A percentile compares a stretch with the other conserved stretches of the same genome.
Conservation (phyloP, 2,888 invertebrate genomes). For the Hylaea fasciaria region DNA sequence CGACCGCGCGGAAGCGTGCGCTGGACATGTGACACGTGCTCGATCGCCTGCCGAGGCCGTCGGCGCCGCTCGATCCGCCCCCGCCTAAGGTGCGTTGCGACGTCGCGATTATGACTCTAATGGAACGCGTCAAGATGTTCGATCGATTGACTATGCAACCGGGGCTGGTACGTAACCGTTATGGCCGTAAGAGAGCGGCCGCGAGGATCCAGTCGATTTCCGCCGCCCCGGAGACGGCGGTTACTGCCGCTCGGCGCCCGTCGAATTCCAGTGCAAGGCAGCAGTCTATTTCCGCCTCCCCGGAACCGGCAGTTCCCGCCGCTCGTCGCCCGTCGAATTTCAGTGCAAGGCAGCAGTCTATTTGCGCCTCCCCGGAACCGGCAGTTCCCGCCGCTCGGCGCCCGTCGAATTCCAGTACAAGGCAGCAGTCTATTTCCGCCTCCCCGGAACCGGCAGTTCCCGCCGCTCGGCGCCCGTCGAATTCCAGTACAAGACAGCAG, state of each 20-base stretch:
- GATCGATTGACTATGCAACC: no score
- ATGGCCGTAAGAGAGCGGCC: no score
- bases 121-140: background rate
- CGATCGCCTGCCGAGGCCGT: background rate
- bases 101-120: background rate
- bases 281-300: background rate
- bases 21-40: conserved; percentile 40
- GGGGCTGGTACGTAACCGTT: no score
- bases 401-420: background rate
- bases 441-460: background rate
- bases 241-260: no score
- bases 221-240: no score
- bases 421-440: background rate
- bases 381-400: no score
- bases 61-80: background rate
- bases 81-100: background rate
- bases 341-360: background rate
- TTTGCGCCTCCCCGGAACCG: background rate
- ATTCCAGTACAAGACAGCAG: background rate
- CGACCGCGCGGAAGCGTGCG: conserved; percentile 55
- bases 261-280: background rate
- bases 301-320: no score
- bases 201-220: no score
- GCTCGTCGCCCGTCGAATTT: no score
- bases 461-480: no score